These are phyloP conservation scores for Calephelis perditalis DNA, from an alignment of 2,888 invertebrate genomes.

Conservation along the genomic window DNA sequence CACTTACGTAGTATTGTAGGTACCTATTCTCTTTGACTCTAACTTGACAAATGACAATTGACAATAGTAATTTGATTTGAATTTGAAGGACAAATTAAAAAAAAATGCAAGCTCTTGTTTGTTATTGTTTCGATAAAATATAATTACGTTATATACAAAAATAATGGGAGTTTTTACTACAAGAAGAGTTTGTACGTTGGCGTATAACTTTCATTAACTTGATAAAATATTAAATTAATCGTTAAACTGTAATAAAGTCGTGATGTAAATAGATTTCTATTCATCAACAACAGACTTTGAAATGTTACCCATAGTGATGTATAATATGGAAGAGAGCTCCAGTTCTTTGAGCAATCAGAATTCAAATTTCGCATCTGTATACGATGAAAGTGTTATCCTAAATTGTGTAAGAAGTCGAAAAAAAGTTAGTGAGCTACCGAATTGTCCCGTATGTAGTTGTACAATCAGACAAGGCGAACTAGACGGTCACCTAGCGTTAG, in stretches of 20 bases:
- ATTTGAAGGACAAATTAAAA: conserved; percentile 5
- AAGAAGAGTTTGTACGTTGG: conserved; percentile 52
- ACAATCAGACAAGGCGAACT: conserved; percentile 89
- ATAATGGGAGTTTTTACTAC: conserved; percentile 26
- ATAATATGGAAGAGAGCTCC: conserved; percentile 65
- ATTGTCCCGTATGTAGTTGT: conserved; percentile 93
- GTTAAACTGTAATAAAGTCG: conserved; percentile 42
- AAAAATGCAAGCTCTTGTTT: conserved; percentile 9
- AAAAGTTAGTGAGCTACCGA: conserved; percentile 82
- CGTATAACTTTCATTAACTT: conserved; percentile 46
- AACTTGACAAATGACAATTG: too few relatives aligned
- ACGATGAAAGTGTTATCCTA: conserved; percentile 63
- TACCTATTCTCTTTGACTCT: too few relatives aligned
- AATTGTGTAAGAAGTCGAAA: conserved; percentile 77
- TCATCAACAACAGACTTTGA: conserved; percentile 46
- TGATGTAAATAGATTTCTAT: conserved; percentile 66
- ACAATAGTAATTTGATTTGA: too few relatives aligned
- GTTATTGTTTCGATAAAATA: conserved; percentile 7
- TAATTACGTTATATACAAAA: conserved; percentile 3
- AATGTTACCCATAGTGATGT: conserved; percentile 68
- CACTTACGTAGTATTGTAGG: too few relatives aligned
- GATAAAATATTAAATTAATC: conserved; percentile 32
- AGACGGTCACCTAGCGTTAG: conserved; percentile 88
- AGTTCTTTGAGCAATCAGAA: conserved; percentile 41
- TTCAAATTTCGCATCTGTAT: conserved; percentile 37